Conservation (phyloP, 1,140 invertebrate species). For the Anastatus disparis region DNA sequence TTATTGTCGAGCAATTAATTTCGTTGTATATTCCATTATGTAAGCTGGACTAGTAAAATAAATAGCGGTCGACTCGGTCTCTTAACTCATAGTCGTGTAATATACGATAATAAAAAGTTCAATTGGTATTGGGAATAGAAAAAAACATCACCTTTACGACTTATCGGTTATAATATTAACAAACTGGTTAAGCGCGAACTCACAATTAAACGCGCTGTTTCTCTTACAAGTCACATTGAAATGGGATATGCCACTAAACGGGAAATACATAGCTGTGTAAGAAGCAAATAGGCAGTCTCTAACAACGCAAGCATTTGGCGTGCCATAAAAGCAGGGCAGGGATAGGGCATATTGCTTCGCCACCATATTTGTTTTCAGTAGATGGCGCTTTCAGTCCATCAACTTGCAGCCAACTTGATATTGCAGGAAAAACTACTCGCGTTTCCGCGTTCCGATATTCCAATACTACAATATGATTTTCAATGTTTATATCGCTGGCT, state of each 20-base stretch:
- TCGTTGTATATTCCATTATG: conserved; percentile 49
- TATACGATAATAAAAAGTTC: not conserved
- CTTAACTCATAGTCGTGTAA: too few relatives aligned
- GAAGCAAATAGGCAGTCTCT: too few relatives aligned
- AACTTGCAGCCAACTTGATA: too few relatives aligned
- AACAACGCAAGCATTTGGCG: conserved; percentile 62
- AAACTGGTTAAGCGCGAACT: conserved; percentile 54
- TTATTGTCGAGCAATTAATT: not conserved
- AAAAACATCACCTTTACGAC: conserved; percentile 52
- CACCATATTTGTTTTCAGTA: conserved; percentile 66
- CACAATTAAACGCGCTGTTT: conserved; percentile 56
- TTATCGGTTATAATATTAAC: too few relatives aligned
- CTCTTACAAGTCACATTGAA: conserved; percentile 52
- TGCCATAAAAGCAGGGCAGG: conserved; percentile 59
- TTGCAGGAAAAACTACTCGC: too few relatives aligned
- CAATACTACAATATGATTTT: not conserved
- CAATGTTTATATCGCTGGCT: not conserved
- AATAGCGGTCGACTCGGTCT: not conserved
- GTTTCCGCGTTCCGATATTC: conserved; percentile 1
- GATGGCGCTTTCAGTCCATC: too few relatives aligned
- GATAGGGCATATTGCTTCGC: conserved; percentile 63
- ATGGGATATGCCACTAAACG: conserved; percentile 51
- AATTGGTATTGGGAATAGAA: conserved; percentile 7
- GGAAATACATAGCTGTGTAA: conserved; percentile 61
- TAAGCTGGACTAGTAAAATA: conserved; percentile 50